Evolutionary conservation across 2,888 invertebrate species (phyloP).

Genomic region (Cerastoderma edule): DNA sequence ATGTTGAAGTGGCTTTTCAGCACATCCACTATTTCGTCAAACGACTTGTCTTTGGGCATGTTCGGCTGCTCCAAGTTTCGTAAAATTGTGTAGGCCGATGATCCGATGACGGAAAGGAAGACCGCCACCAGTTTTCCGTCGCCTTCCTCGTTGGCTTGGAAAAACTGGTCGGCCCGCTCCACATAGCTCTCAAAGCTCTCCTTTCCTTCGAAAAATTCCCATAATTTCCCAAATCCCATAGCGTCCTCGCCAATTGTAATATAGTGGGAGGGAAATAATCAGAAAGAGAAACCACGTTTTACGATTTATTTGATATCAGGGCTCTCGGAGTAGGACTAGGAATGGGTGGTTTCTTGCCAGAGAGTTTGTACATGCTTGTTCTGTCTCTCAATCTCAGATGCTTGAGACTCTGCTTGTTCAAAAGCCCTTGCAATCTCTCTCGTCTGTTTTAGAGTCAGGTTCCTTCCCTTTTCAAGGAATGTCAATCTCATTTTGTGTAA

Average conservation of each 20-base stretch:
- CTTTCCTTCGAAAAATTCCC: conserved; percentile 17
- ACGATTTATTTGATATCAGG: too few relatives aligned
- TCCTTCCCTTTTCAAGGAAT: too few relatives aligned
- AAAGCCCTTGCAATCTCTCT: too few relatives aligned
- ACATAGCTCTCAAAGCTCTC: conserved; percentile 19
- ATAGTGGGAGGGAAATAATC: background rate
- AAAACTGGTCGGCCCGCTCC: conserved; percentile 27
- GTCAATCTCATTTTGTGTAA: too few relatives aligned
- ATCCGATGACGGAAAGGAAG: conserved; percentile 26
- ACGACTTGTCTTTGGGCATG: conserved; percentile 27
- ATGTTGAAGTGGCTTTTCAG: conserved; percentile 32
- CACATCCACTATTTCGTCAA: background rate
- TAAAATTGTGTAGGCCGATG: conserved; percentile 15
- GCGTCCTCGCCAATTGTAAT: background rate
- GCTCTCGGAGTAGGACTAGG: too few relatives aligned
- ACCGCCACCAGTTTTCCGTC: conserved; percentile 25
- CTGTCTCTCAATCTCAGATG: too few relatives aligned
- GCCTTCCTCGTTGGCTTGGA: conserved; percentile 14
- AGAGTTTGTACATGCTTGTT: too few relatives aligned
- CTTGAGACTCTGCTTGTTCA: too few relatives aligned
- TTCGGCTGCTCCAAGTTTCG: conserved; percentile 28
- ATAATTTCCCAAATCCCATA: conserved; percentile 23
- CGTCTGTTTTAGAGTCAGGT: too few relatives aligned
- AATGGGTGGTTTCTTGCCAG: too few relatives aligned
- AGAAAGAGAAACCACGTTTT: background rate